A percentile compares a stretch with the other conserved stretches of the same genome.
Conservation (phyloP, 1,140 invertebrate species). For the Drosophila burlai region DNA sequence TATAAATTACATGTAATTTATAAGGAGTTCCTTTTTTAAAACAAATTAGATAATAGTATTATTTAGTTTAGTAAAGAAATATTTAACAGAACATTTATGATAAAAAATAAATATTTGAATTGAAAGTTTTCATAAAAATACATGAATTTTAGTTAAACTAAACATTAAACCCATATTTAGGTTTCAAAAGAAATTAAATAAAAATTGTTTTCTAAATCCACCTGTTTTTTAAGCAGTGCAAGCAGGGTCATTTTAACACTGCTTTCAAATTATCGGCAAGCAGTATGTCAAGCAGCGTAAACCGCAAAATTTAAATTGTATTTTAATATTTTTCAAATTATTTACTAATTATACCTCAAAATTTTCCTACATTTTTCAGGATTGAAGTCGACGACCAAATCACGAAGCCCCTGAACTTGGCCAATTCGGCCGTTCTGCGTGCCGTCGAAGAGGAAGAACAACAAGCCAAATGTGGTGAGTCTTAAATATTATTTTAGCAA, state of each 20-base stretch:
- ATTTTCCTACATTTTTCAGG: constrained; percentile 32
- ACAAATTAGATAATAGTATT: background rate
- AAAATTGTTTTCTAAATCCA: constrained; percentile 1
- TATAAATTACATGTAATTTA: background rate
- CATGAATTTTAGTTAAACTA: too few species aligned
- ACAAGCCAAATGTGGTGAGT: constrained; percentile 88
- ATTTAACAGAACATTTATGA: too few species aligned
- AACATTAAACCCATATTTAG: too few species aligned
- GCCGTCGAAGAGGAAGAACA: constrained; percentile 93
- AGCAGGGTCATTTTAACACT: background rate
- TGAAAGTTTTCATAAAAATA: background rate
- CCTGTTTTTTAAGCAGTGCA: constrained; percentile 5
- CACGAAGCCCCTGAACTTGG: constrained; percentile 91
- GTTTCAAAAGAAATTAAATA: too few species aligned
- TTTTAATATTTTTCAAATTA: background rate
- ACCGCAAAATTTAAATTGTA: constrained; percentile 10
- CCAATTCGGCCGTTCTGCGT: constrained; percentile 92
- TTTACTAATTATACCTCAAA: background rate
- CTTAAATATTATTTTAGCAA: constrained; percentile 3
- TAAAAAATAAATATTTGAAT: background rate
- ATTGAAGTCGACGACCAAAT: constrained; percentile 74
- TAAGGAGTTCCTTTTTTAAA: accelerated
- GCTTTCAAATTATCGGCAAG: background rate
- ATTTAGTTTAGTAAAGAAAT: too few species aligned
- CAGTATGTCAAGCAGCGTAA: constrained; percentile 7